phyloP scores from a whole-genome alignment of 2,888 invertebrate species.

The Smittia aterrima region DNA sequence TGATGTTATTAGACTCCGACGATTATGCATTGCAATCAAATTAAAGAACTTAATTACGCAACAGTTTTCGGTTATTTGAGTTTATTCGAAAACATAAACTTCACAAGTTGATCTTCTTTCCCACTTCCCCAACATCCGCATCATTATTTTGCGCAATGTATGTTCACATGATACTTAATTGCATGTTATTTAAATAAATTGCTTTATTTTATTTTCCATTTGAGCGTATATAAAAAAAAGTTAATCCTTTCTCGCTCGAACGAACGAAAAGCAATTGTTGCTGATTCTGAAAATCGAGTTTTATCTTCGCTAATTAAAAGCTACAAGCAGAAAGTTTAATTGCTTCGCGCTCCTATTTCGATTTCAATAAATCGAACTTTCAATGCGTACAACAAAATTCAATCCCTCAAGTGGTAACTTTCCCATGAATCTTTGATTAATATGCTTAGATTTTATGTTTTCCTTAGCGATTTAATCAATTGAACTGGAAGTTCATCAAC shows the following conservation, averaged over 20 bases:
- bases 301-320: background rate
- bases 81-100: background rate
- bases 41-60: too few species aligned
- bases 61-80: background rate
- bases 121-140: too few species aligned
- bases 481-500: background rate
- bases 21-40: too few species aligned
- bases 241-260: background rate
- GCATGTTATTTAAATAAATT: conserved; percentile 33
- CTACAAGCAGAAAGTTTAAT: background rate
- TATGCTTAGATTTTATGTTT: background rate
- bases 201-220: conserved; percentile 20
- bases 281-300: background rate
- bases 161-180: conserved; percentile 35
- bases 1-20: too few species aligned
- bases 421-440: background rate
- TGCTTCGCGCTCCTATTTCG: background rate
- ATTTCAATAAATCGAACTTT: background rate
- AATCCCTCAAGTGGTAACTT: background rate
- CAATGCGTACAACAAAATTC: background rate
- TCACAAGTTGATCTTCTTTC: too few species aligned
- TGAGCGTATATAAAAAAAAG: background rate
- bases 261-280: background rate
- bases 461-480: background rate
- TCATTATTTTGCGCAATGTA: conserved; percentile 27